A percentile compares a stretch with the other conserved stretches of the same genome.
phyloP scores from a whole-genome alignment of 2,888 invertebrate species.

The Caenorhabditis becei region DNA sequence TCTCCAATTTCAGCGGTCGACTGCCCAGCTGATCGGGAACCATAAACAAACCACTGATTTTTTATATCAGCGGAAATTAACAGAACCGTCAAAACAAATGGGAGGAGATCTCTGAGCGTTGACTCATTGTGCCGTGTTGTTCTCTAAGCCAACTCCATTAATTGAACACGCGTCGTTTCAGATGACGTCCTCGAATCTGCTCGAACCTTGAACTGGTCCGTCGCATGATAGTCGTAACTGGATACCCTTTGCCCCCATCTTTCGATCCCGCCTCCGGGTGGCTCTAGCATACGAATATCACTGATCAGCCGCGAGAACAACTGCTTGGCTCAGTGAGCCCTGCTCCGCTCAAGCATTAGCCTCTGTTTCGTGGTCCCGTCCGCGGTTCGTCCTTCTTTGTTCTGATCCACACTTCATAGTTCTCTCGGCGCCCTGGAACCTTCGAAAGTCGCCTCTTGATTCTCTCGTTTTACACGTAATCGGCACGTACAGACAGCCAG shows the following conservation, averaged over 20 bases:
- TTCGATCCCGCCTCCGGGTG: conserved; percentile 6
- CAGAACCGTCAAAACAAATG: not conserved
- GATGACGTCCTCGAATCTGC: conserved; percentile 29
- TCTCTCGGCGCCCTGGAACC: conserved; percentile 15
- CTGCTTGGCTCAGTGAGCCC: conserved; percentile 27
- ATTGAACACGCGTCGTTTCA: conserved; percentile 31
- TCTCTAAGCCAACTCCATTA: conserved; percentile 5
- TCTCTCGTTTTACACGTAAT: conserved; percentile 3
- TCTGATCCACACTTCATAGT: not conserved
- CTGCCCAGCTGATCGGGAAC: conserved; percentile 9
- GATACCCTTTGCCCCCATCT: conserved; percentile 40
- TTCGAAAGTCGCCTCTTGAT: conserved; percentile 34
- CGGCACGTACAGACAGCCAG: conserved; percentile 42
- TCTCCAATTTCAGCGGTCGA: conserved; percentile 25
- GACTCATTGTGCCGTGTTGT: conserved; percentile 2
- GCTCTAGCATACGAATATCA: conserved; percentile 50
- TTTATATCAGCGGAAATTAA: not conserved
- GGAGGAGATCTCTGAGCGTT: not conserved
- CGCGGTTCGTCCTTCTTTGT: not conserved
- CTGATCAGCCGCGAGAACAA: conserved; percentile 46
- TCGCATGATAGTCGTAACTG: conserved; percentile 45
- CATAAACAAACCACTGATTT: conserved; percentile 12
- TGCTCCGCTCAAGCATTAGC: conserved; percentile 4
- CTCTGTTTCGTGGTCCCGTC: not conserved
- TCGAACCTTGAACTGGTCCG: conserved; percentile 2